Conservation (phyloP, 2,797 vertebrate species). For the Mormyrus hasselquistii region DNA sequence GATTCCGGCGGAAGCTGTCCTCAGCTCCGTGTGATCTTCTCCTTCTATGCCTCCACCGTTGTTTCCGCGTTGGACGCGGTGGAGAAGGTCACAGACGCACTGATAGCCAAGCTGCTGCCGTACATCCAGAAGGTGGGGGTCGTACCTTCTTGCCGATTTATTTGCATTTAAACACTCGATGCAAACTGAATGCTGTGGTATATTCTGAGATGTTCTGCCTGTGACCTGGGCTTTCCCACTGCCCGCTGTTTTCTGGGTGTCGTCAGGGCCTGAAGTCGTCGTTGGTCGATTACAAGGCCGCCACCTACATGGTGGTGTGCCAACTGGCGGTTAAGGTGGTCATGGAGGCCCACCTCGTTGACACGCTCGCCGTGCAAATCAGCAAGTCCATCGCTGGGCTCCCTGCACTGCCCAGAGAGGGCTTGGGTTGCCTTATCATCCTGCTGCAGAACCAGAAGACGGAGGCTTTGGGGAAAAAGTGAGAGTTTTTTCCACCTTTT, state of each 20-base stretch:
- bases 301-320: constrained; percentile 86
- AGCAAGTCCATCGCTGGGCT: constrained; percentile 67
- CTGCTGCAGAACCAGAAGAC: constrained; percentile 86
- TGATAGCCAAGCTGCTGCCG: constrained; percentile 82
- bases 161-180: not conserved
- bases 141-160: not conserved
- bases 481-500: constrained; percentile 29
- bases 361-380: constrained; percentile 70
- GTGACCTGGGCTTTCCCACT: not conserved
- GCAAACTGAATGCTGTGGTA: not conserved
- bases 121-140: constrained; percentile 80
- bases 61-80: constrained; percentile 71
- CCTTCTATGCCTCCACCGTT: constrained; percentile 84
- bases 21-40: constrained; percentile 83
- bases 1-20: constrained; percentile 52
- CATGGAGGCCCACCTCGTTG: constrained; percentile 72
- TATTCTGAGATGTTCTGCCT: not conserved
- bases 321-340: constrained; percentile 82
- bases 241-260: not conserved
- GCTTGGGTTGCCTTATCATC: constrained; percentile 75
- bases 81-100: constrained; percentile 62
- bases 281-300: constrained; percentile 79
- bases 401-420: constrained; percentile 67
- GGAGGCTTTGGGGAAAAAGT: constrained; percentile 72
- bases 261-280: constrained; percentile 83